Base-by-base conservation (phyloP, 2,113 vertebrate species). In the Anguilla rostrata region DNA sequence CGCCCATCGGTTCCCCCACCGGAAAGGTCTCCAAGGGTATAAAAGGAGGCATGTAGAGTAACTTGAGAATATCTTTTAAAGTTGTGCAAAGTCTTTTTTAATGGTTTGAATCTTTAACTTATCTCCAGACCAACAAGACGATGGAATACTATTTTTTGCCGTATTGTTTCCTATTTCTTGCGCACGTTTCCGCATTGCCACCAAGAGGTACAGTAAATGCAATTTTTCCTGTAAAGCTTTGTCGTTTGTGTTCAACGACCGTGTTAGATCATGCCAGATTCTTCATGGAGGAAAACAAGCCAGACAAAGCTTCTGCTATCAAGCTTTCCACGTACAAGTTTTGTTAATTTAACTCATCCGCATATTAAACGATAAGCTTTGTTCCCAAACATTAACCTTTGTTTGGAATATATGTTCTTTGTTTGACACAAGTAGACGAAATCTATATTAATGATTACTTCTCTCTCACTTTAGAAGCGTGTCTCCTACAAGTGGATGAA, bases 401-500 rank as follows among this genome's bases (percentile, higher is more conserved):
- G 11, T 34, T 75, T 75, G 60, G 60, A 26, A 3, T 3, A 8
- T 66, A 20, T 26, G 5, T 26, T 66, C 22, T 26, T 0, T 22
- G 60, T 66, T 5, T 66, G 60, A 66, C 18, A 66, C 60, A 60
- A 60, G 11, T 60, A 60, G 14, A 3, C 18, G 20, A 66, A 66
- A 22, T 20, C 20, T 22, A 26, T 26, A 22, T 0, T 26, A 66
- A 20, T 22, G 20, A 22, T 26, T 66, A 26, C 26, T 66, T 66
- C 3, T 75, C n/a, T 75, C 8, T 26, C 60, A 89, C 92, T 87
- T 83, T 89, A 91, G 95, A 86, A 56, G 90, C 89, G 83, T 99
- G 98, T 89, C 95, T 99, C 43, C 93, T 97, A 88, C 95, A 93
- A 90, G 87, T 83, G 57, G 93, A 96, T 0, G 93, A 93, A 0